A percentile compares a stretch with the other conserved stretches of the same genome.
phyloP scores from a whole-genome alignment of 2,797 vertebrate species.

The Helarctos malayanus region DNA sequence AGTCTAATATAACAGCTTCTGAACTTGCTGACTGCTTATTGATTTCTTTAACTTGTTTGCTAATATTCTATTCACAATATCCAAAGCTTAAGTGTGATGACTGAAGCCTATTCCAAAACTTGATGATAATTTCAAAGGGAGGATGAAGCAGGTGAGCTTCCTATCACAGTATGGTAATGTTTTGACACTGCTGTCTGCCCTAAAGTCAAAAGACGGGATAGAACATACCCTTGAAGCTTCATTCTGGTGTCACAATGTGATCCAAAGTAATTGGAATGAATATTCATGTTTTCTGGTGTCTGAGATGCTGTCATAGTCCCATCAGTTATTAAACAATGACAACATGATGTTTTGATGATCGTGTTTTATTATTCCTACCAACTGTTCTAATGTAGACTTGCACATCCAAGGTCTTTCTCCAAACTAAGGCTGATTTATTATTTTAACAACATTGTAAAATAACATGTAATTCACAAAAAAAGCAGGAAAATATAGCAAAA shows the following conservation, averaged over 20 bases:
- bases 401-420: slow-evolving; percentile 38
- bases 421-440: slow-evolving; percentile 60
- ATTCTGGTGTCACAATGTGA: slow-evolving; percentile 81
- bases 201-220: slow-evolving; percentile 47
- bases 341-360: slow-evolving; percentile 79
- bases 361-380: slow-evolving; percentile 74
- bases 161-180: slow-evolving; percentile 72
- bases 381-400: slow-evolving; percentile 45
- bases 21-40: not conserved
- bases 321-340: slow-evolving; percentile 83
- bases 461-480: slow-evolving; percentile 45
- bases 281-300: slow-evolving; percentile 85
- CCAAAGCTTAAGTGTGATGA: slow-evolving; percentile 35
- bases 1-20: not conserved
- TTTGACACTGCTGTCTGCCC: slow-evolving; percentile 78
- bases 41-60: slow-evolving; percentile 54
- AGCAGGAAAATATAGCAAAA: not conserved
- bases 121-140: slow-evolving; percentile 58
- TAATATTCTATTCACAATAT: slow-evolving; percentile 23
- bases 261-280: slow-evolving; percentile 81
- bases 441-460: slow-evolving; percentile 70
- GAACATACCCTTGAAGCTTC: slow-evolving; percentile 72
- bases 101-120: slow-evolving; percentile 58
- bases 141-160: slow-evolving; percentile 66
- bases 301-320: slow-evolving; percentile 81